These are phyloP conservation scores for Saxidomus purpurata DNA, from an alignment of 1,140 invertebrate genomes.

Conservation along the genomic window DNA sequence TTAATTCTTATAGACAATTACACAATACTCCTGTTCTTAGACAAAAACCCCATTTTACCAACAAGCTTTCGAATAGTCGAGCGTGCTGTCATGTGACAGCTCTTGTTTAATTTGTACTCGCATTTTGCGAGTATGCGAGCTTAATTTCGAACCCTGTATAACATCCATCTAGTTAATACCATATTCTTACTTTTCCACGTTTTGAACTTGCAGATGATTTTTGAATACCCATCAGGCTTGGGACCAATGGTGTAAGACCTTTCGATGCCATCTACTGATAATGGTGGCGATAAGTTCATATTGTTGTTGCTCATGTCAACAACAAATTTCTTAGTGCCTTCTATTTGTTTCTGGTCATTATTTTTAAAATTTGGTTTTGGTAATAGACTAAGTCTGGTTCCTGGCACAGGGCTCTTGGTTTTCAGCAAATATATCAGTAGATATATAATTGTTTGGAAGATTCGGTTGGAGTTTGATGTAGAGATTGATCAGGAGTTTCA, in stretches of 20 bases:
- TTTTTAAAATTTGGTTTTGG: too few species aligned
- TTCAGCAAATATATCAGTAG: background rate
- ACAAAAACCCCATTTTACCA: too few species aligned
- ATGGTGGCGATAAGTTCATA: background rate
- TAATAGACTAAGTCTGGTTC: background rate
- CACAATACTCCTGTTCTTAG: too few species aligned
- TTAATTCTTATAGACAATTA: too few species aligned
- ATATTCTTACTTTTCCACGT: background rate
- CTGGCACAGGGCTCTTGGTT: too few species aligned
- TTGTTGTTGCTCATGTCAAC: background rate
- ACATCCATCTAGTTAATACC: background rate
- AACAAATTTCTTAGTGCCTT: background rate
- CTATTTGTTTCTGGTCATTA: background rate
- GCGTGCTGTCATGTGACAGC: too few species aligned
- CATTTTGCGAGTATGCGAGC: too few species aligned
- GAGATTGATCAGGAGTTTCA: background rate
- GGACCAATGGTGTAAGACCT: background rate
- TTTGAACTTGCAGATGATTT: background rate
- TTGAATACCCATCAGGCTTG: background rate
- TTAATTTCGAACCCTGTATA: too few species aligned
- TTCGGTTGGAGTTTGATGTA: too few species aligned
- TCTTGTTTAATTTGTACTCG: too few species aligned
- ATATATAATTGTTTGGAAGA: background rate
- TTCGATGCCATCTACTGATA: background rate
- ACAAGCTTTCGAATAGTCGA: too few species aligned